Base-by-base conservation (phyloP, 1,140 invertebrate species). In the Atta texana region DNA sequence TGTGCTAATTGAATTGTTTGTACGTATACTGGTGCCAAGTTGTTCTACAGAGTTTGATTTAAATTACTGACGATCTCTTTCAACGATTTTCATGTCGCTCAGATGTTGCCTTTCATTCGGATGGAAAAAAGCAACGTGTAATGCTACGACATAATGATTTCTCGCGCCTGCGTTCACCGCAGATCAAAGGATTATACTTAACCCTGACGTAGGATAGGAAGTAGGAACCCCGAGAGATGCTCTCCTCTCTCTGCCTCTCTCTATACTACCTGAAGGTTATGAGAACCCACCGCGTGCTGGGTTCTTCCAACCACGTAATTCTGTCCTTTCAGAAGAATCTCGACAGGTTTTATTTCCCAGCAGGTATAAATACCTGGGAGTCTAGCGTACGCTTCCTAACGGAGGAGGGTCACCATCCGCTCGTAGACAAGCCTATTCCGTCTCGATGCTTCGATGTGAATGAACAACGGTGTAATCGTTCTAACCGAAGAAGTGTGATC, bases 241-340 rank as follows among this genome's bases (percentile, higher is more conserved):
- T 55, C 76, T 31, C 31, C 21, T 39, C n/a, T 24, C 3, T 59
- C 18, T 24, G 3, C 4, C 10, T n/a, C 18, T 81, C n/a, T 66
- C 53, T 82, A 31, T 31, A 31, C 31, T 6, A 84, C 69, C 80
- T 75, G 69, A 75, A 75, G n/a, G 61, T 74, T 84, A 51, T 34
- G 39, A n/a, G 80, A 84, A 84, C 69, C 69, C 18, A 61, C 39
- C 53, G 53, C 39, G 49, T 14, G 69, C n/a, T 18, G 28, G 14
- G 28, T 51, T 75, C 51, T n/a, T 24, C 31, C 75, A 53, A 55
- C 12, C 31, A 85, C 75, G 49, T 85, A 80, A 80, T 85, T 76
- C 84, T 78, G 74, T 78, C 74, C 74, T 80, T 66, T 51, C 84
- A 49, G 81, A 86, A 57, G 66, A 87, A 63, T 49, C 68, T 49